Percentiles rank a stretch among this genome's conserved stretches.
These are phyloP conservation scores for Gadus macrocephalus DNA, from an alignment of 2,113 vertebrate species.

Conservation along the genomic window DNA sequence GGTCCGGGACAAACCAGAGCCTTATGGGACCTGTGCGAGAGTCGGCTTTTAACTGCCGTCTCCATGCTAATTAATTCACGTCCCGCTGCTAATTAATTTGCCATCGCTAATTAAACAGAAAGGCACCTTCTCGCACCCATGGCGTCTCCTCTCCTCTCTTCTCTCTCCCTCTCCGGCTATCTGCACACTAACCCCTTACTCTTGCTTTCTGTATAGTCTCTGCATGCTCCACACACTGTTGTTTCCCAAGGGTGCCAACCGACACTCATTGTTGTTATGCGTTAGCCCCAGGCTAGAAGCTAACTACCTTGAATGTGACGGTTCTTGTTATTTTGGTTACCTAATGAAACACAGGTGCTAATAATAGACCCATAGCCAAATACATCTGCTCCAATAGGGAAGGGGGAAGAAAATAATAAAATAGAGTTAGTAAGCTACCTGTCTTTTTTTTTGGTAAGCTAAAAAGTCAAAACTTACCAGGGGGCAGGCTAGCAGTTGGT, in stretches of 20 bases:
- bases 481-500: too few relatives aligned
- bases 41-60: conserved; percentile 54
- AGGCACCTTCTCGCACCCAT: conserved; percentile 60
- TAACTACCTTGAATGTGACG: conserved; percentile 53
- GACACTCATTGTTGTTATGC: conserved; percentile 48
- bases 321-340: too few relatives aligned
- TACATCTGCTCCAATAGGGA: too few relatives aligned
- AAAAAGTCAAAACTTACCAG: too few relatives aligned
- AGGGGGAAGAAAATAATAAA: too few relatives aligned
- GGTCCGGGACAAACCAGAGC: conserved; percentile 37
- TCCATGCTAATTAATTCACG: conserved; percentile 70
- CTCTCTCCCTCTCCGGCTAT: conserved; percentile 14
- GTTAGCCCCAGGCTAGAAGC: conserved; percentile 43
- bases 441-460: too few relatives aligned
- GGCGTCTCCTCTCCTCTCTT: not conserved
- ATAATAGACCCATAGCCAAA: too few relatives aligned
- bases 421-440: too few relatives aligned
- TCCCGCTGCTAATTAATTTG: conserved; percentile 71
- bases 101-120: conserved; percentile 68
- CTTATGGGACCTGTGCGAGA: conserved; percentile 48
- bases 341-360: too few relatives aligned
- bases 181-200: conserved; percentile 11
- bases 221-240: conserved; percentile 19
- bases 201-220: conserved; percentile 10
- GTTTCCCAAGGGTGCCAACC: conserved; percentile 35